A percentile compares a stretch with the other conserved stretches of the same genome.
Evolutionary conservation across 2,113 vertebrate species (phyloP).

Genomic region (Thymallus thymallus): DNA sequence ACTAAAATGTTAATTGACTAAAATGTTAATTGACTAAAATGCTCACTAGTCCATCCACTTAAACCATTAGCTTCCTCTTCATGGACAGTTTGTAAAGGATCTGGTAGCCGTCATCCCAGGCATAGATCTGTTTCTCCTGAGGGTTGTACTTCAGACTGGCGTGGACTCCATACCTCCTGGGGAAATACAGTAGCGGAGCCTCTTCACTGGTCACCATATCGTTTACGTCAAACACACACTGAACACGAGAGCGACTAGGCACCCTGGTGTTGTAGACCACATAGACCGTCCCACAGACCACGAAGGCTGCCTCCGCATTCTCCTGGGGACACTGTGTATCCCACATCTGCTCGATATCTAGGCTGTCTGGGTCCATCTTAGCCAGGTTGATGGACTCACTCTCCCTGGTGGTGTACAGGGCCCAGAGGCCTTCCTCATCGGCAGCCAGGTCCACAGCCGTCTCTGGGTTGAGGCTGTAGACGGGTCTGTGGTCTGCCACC

Average conservation of each 20-base stretch:
- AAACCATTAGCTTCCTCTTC: slow-evolving; percentile 80
- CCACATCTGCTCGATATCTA: slow-evolving; percentile 96
- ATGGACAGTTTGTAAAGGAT: slow-evolving; percentile 91
- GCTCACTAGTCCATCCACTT: slow-evolving; percentile 4
- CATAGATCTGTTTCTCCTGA: slow-evolving; percentile 86
- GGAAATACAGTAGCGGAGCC: slow-evolving; percentile 91
- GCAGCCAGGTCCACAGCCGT: slow-evolving; percentile 86
- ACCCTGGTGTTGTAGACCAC: slow-evolving; percentile 95
- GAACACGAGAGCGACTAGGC: slow-evolving; percentile 86
- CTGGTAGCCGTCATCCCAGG: slow-evolving; percentile 97
- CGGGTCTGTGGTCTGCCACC: slow-evolving; percentile 74
- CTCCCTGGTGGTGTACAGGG: slow-evolving; percentile 83
- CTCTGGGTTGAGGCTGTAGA: slow-evolving; percentile 84
- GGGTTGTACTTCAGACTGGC: slow-evolving; percentile 93
- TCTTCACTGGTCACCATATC: slow-evolving; percentile 81
- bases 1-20: not conserved
- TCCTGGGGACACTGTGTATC: slow-evolving; percentile 90
- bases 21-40: not conserved
- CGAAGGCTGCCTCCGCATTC: slow-evolving; percentile 89
- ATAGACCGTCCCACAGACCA: slow-evolving; percentile 89
- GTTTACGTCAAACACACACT: slow-evolving; percentile 93
- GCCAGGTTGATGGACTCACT: slow-evolving; percentile 88
- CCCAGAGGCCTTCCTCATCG: slow-evolving; percentile 92
- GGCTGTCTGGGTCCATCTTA: slow-evolving; percentile 85
- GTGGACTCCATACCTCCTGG: slow-evolving; percentile 87